Evolutionary conservation across 64 coral and sea anemone genomes (phyloP).

Genomic region (Pachyseris speciosa): DNA sequence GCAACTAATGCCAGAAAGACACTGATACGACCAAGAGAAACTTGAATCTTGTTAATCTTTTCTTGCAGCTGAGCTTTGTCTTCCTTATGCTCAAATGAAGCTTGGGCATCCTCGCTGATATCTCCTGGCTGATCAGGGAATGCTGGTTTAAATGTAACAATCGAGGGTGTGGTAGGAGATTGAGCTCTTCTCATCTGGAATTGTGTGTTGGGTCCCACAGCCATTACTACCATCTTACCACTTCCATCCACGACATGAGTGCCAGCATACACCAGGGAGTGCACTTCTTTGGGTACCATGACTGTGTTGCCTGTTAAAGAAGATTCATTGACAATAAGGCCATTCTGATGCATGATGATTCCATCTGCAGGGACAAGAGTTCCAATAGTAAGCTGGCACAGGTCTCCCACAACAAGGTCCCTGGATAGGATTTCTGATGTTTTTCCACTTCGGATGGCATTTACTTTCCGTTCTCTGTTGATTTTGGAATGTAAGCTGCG

Average conservation of each 20-base stretch:
- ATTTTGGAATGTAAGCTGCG: conserved; percentile 62
- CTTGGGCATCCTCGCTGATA: background rate
- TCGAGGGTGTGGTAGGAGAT: conserved; percentile 1
- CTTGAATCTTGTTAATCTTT: conserved; percentile 77
- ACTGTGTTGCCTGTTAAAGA: conserved; percentile 46
- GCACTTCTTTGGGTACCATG: conserved; percentile 44
- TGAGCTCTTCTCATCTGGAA: background rate
- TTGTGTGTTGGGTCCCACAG: conserved; percentile 73
- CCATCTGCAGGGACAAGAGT: conserved; percentile 87
- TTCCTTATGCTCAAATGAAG: conserved; percentile 43
- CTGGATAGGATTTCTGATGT: conserved; percentile 34
- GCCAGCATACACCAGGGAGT: conserved; percentile 72
- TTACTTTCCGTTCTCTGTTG: conserved; percentile 61
- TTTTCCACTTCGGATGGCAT: conserved; percentile 62
- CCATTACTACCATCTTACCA: conserved; percentile 81
- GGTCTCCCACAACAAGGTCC: conserved; percentile 77
- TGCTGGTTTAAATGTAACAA: conserved; percentile 13
- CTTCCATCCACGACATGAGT: conserved; percentile 85
- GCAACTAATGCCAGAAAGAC: conserved; percentile 64
- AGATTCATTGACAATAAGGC: conserved; percentile 78
- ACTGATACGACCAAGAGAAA: conserved; percentile 67
- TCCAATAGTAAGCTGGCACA: conserved; percentile 74
- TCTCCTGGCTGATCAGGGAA: conserved; percentile 14
- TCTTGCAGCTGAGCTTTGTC: conserved; percentile 59
- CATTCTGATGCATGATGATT: conserved; percentile 80